These are phyloP conservation scores for human (Homo sapiens) DNA, from an alignment of 2,113 vertebrate species.

Conservation along the genomic window DNA sequence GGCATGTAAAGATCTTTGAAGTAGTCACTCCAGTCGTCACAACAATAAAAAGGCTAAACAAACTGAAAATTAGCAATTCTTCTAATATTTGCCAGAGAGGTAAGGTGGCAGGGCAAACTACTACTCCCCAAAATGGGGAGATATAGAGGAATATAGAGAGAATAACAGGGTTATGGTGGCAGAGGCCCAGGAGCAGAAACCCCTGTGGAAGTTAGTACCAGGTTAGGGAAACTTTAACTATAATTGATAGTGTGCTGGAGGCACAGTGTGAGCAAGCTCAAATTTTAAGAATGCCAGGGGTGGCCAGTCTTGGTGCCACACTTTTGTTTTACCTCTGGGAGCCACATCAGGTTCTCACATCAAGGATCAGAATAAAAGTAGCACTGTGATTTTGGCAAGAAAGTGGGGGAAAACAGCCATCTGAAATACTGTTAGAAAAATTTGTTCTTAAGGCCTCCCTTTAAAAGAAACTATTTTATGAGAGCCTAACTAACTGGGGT, in stretches of 20 bases:
- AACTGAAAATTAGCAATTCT: not conserved
- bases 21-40: not conserved
- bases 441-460: not conserved
- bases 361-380: not conserved
- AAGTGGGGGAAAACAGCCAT: not conserved
- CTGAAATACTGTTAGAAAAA: not conserved
- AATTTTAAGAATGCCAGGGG: not conserved
- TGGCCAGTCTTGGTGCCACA: not conserved
- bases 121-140: not conserved
- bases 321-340: not conserved
- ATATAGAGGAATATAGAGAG: not conserved
- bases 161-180: not conserved
- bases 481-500: not conserved
- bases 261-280: not conserved
- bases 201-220: not conserved
- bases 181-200: not conserved
- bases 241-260: not conserved
- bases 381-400: not conserved
- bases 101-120: not conserved
- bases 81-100: not conserved
- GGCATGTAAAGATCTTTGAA: not conserved
- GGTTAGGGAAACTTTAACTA: not conserved
- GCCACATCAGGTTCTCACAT: not conserved
- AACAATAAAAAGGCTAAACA: not conserved
- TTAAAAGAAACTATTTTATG: not conserved